Base-by-base conservation (phyloP, 2,888 invertebrate genomes). In the Minunthozetes semirufus region DNA sequence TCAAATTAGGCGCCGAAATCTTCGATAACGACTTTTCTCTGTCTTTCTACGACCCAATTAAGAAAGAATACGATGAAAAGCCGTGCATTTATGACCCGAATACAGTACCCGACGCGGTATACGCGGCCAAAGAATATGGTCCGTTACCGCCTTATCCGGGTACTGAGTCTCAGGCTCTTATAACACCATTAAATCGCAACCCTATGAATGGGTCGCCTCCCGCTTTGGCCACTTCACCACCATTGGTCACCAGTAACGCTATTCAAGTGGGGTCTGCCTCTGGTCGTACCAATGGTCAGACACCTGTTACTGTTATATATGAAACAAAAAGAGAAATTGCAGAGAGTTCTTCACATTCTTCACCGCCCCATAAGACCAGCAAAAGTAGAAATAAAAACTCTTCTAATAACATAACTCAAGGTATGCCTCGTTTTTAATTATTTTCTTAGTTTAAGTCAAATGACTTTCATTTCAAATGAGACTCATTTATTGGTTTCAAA, bases 291-390 rank as follows among this genome's bases (percentile, higher is more conserved):
- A 46, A 46, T 68, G 68, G 68, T 6, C 68, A 38, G 25, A 66
- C 74, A 25, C n/a, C 29, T 17, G 38, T 59, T 19, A 29, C 50
- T 63, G 50, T 56, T 1, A 61, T 48, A n/a, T 75, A 75, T 46
- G 71, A 71, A n/a, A 27, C 71, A 63, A 71, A 75, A 19, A 19
- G 75, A 71, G 71, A 75, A 48, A 53, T 71, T 38, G 75, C 75
- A 9, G 71, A 75, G 48, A 53, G 53, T 53, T 75, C 75, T 42
- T 42, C 8, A 42, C 33, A 33, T 33, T 33, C 33, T 89, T 88
- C 86, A 87, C 88, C 80, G 80, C 80, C 72, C 90, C 66, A 66
- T 38, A 66, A 66, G n/a, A 6, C 66, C 1, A 19, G 33, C n/a
- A 66, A 66, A 66, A 66, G 29, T 61, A 61, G 66, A 66, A 38